Evolutionary conservation across 2,113 vertebrate genomes (phyloP).

Genomic region (Poeciliopsis prolifica): DNA sequence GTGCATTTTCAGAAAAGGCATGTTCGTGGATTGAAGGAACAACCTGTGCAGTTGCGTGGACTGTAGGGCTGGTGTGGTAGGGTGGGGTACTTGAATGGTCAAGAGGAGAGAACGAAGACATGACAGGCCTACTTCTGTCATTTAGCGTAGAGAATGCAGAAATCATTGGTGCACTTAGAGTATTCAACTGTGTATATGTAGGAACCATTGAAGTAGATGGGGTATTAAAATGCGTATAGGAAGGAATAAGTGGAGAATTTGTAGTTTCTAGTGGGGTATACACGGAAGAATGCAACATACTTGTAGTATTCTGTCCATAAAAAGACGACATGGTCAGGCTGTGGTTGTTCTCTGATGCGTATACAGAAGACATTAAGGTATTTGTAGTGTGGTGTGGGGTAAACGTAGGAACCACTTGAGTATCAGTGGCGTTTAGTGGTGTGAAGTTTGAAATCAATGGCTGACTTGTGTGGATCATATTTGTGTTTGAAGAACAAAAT

Average conservation of each 20-base stretch:
- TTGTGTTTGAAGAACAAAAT: slow-evolving; percentile 49
- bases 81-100: slow-evolving; percentile 45
- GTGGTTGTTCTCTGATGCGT: slow-evolving; percentile 57
- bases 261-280: slow-evolving; percentile 55
- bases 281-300: slow-evolving; percentile 35
- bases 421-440: slow-evolving; percentile 68
- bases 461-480: slow-evolving; percentile 50
- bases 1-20: slow-evolving; percentile 22
- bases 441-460: slow-evolving; percentile 61
- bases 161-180: slow-evolving; percentile 45
- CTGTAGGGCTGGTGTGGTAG: slow-evolving; percentile 33
- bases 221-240: slow-evolving; percentile 45
- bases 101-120: slow-evolving; percentile 65
- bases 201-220: slow-evolving; percentile 64
- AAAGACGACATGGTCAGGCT: slow-evolving; percentile 55
- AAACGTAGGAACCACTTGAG: slow-evolving; percentile 72
- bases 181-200: slow-evolving; percentile 54
- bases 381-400: slow-evolving; percentile 65
- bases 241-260: slow-evolving; percentile 45
- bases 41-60: slow-evolving; percentile 51
- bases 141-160: slow-evolving; percentile 51
- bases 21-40: slow-evolving; percentile 59
- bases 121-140: slow-evolving; percentile 37
- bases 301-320: slow-evolving; percentile 47
- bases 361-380: slow-evolving; percentile 55